A percentile compares a stretch with the other conserved stretches of the same genome.
Conservation (phyloP, 2,888 invertebrate genomes). For the Caenorhabditis drosophilae region DNA sequence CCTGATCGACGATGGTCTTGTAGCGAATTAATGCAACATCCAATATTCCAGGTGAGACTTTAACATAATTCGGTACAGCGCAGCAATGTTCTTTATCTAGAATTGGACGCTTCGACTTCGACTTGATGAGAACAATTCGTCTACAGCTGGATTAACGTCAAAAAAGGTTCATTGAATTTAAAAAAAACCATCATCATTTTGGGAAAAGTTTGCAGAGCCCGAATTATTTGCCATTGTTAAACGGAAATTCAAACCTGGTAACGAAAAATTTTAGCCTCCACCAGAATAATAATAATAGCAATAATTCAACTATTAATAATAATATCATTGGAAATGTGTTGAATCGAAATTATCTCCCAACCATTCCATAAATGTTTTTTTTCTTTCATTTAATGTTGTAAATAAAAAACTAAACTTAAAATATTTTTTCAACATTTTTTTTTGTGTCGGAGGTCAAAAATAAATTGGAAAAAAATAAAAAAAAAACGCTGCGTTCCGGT, state of each 20-base stretch:
- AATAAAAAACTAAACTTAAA: too few species aligned
- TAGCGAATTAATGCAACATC: constrained; percentile 85
- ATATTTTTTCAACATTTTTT: too few species aligned
- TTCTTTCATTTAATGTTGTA: constrained; percentile 1
- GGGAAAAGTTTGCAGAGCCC: constrained; percentile 22
- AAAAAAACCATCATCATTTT: neutral
- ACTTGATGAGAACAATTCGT: constrained; percentile 73
- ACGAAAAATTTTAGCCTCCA: constrained; percentile 27
- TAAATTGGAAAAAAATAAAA: neutral
- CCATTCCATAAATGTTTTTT: constrained; percentile 15
- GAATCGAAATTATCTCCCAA: constrained; percentile 29
- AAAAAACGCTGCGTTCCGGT: too few species aligned
- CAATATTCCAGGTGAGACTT: constrained; percentile 90
- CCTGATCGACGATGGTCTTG: constrained; percentile 89
- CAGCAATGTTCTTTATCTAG: too few species aligned
- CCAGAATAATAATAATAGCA: constrained; percentile 8
- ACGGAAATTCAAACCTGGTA: constrained; percentile 33
- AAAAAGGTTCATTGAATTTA: constrained; percentile 20
- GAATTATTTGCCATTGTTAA: constrained; percentile 36
- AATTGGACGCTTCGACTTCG: constrained; percentile 69
- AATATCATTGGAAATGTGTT: constrained; percentile 24
- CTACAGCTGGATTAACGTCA: neutral
- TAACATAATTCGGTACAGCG: too few species aligned
- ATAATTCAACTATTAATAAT: too few species aligned
- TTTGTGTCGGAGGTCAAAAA: neutral